phyloP scores from a whole-genome alignment of 2,888 invertebrate species.

The Tanytarsus gracilentus region DNA sequence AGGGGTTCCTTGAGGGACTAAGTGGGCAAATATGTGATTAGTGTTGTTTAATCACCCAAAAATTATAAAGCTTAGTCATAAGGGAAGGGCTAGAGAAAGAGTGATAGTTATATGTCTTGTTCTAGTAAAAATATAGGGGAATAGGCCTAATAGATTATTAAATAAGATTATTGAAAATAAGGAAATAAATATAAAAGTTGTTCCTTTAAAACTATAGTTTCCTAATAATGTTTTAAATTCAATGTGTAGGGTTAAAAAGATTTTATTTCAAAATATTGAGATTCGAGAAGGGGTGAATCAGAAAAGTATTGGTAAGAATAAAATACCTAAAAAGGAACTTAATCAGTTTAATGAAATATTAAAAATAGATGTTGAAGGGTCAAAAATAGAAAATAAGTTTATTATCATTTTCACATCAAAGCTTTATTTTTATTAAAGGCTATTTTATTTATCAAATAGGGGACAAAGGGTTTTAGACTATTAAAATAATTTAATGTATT shows the following conservation, averaged over 20 bases:
- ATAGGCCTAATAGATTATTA: slow-evolving; percentile 60
- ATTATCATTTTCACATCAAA: slow-evolving; percentile 54
- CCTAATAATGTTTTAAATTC: slow-evolving; percentile 52
- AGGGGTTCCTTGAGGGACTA: slow-evolving; percentile 61
- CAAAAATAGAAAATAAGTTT: slow-evolving; percentile 60
- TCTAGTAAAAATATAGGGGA: slow-evolving; percentile 62
- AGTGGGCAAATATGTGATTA: slow-evolving; percentile 55
- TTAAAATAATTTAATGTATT: slow-evolving; percentile 48
- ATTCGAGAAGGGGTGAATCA: slow-evolving; percentile 50
- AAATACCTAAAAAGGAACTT: slow-evolving; percentile 47
- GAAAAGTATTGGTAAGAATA: slow-evolving; percentile 47
- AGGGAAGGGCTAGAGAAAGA: slow-evolving; percentile 49
- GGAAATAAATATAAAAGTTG: slow-evolving; percentile 49
- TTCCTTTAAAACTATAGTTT: slow-evolving; percentile 44
- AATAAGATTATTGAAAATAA: slow-evolving; percentile 53
- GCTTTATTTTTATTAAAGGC: slow-evolving; percentile 35
- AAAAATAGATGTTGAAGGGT: slow-evolving; percentile 49
- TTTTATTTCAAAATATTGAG: slow-evolving; percentile 46
- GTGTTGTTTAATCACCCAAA: slow-evolving; percentile 55
- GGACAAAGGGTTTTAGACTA: slow-evolving; percentile 35
- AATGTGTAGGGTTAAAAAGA: slow-evolving; percentile 45
- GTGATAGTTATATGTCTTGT: slow-evolving; percentile 56
- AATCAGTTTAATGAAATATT: slow-evolving; percentile 52
- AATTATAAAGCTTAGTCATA: slow-evolving; percentile 58
- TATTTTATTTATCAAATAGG: slow-evolving; percentile 37